Percentiles rank a stretch among this genome's conserved stretches.
Evolutionary conservation across 2,888 invertebrate genomes (phyloP).

Genomic region (Steinernema scapterisci): DNA sequence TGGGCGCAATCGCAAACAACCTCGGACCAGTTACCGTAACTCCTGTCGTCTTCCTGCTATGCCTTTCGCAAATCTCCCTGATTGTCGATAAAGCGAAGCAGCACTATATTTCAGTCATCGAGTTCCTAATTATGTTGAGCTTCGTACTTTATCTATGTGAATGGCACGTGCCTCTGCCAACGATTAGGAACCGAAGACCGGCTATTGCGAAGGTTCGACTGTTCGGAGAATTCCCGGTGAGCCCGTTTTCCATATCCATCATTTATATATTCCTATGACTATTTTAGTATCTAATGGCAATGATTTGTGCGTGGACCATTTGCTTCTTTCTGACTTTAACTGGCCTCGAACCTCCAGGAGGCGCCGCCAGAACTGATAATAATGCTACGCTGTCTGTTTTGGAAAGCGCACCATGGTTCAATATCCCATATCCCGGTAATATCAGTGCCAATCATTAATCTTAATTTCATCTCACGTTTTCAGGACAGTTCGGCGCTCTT

Average conservation of each 20-base stretch:
- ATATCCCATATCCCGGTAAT: constrained; percentile 57
- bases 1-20: constrained; percentile 55
- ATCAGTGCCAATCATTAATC: background rate
- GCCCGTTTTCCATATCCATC: no score
- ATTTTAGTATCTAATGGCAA: constrained; percentile 57
- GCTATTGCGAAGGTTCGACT: constrained; percentile 44
- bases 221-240: constrained; percentile 62
- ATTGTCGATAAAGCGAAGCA: constrained; percentile 53
- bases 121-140: constrained; percentile 49
- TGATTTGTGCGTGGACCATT: constrained; percentile 52
- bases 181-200: constrained; percentile 39
- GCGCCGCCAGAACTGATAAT: constrained; percentile 54
- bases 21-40: constrained; percentile 64
- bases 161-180: constrained; percentile 51
- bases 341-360: constrained; percentile 49
- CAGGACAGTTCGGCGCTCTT: constrained; percentile 58
- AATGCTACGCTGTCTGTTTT: constrained; percentile 52
- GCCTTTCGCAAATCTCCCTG: constrained; percentile 52
- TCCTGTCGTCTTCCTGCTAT: constrained; percentile 59
- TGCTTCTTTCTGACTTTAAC: constrained; percentile 54
- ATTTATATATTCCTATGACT: no score
- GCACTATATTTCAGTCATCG: constrained; percentile 63
- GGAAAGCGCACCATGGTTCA: constrained; percentile 53
- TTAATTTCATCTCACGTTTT: background rate
- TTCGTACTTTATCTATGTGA: constrained; percentile 58